phyloP scores from a whole-genome alignment of 2,888 invertebrate species.

The Melanotus villosus region DNA sequence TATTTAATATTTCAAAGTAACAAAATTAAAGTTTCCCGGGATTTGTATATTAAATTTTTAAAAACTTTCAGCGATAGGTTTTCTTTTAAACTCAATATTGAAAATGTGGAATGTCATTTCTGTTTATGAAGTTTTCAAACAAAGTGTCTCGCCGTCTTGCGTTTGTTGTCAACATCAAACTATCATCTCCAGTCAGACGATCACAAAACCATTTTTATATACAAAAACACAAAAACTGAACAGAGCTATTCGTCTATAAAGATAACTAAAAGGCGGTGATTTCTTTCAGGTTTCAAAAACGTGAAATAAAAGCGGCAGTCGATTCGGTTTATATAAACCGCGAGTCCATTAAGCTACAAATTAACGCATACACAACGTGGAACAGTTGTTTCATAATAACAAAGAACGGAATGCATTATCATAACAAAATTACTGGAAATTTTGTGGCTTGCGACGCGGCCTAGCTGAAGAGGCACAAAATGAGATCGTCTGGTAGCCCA shows the following conservation, averaged over 20 bases:
- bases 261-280: conserved; percentile 8
- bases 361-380: conserved; percentile 11
- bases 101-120: too few relatives aligned
- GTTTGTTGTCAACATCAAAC: neutral
- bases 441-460: conserved; percentile 30
- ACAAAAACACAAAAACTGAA: too few relatives aligned
- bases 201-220: too few relatives aligned
- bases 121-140: too few relatives aligned
- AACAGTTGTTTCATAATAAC: conserved; percentile 32
- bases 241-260: neutral
- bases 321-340: conserved; percentile 26
- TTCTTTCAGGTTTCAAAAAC: too few relatives aligned
- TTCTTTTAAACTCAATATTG: too few relatives aligned
- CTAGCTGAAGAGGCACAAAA: conserved; percentile 27
- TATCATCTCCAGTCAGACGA: too few relatives aligned
- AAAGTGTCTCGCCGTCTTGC: too few relatives aligned
- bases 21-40: too few relatives aligned
- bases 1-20: too few relatives aligned
- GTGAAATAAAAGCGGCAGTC: conserved; percentile 1
- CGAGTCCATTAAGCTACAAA: conserved; percentile 29
- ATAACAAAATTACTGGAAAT: conserved; percentile 37
- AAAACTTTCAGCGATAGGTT: too few relatives aligned
- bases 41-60: too few relatives aligned
- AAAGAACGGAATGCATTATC: conserved; percentile 38
- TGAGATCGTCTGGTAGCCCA: conserved; percentile 17